phyloP scores from a whole-genome alignment of 2,113 vertebrate genomes.

The Heterotilapia buettikoferi region DNA sequence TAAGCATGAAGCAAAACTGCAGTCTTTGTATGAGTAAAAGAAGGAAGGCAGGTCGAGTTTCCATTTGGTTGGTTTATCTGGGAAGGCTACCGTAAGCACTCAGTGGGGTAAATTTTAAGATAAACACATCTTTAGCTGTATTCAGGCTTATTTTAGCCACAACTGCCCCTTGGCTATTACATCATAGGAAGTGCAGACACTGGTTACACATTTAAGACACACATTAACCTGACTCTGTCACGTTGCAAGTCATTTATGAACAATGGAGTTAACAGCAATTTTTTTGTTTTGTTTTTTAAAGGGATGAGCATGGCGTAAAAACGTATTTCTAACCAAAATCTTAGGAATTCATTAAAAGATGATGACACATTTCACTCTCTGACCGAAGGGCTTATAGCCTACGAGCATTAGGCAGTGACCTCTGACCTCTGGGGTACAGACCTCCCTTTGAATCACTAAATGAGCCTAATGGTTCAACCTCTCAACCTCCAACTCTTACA shows the following conservation, averaged over 20 bases:
- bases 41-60: neutral
- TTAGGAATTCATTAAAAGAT: neutral
- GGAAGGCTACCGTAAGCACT: neutral
- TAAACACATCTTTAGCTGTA: neutral
- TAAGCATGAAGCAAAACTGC: neutral
- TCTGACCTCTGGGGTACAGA: slow-evolving; percentile 8
- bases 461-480: neutral
- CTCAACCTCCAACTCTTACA: neutral
- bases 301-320: neutral
- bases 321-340: neutral
- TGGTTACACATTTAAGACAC: neutral
- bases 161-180: neutral
- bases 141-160: neutral
- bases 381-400: neutral
- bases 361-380: neutral
- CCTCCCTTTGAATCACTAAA: neutral
- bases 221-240: neutral
- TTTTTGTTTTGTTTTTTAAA: neutral
- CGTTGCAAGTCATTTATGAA: neutral
- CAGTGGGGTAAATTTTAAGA: accelerated
- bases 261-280: neutral
- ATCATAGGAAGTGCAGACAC: neutral
- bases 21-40: neutral
- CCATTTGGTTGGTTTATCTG: neutral
- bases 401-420: neutral